A percentile compares a stretch with the other conserved stretches of the same genome.
Evolutionary conservation across 1,140 invertebrate species (phyloP).

Genomic region (Hypothenemus hampei): DNA sequence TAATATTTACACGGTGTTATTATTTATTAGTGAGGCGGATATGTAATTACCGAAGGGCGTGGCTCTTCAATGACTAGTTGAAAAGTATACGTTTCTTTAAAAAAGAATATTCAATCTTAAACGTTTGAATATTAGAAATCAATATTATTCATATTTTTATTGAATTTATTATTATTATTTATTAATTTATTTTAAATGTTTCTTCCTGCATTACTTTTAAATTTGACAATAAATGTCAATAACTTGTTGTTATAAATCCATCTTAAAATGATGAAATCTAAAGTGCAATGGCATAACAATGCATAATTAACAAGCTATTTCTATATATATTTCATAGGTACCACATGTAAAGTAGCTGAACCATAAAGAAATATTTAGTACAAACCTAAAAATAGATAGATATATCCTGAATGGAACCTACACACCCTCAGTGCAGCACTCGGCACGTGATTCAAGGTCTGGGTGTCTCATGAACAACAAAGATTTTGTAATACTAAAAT

Average conservation of each 20-base stretch:
- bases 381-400: constrained; percentile 4
- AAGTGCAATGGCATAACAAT: no score
- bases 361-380: constrained; percentile 8
- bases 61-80: neutral
- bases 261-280: no score
- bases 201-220: no score
- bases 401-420: constrained; percentile 12
- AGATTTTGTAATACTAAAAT: neutral
- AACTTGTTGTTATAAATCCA: no score
- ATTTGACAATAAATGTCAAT: no score
- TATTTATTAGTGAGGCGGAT: neutral
- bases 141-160: no score
- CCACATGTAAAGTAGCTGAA: constrained; percentile 8
- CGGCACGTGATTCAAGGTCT: constrained; percentile 9
- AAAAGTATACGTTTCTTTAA: no score
- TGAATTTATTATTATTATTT: no score
- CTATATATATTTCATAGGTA: constrained; percentile 7
- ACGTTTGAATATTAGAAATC: no score
- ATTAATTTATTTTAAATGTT: no score
- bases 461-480: neutral
- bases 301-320: no score
- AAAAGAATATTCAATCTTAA: no score
- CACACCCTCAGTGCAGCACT: constrained; percentile 5
- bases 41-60: neutral
- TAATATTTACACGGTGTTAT: neutral